Evolutionary conservation across 1,140 invertebrate genomes (phyloP), one percentile per base, ranked within the genome.

Genomic region (Lethrus apterus): DNA sequence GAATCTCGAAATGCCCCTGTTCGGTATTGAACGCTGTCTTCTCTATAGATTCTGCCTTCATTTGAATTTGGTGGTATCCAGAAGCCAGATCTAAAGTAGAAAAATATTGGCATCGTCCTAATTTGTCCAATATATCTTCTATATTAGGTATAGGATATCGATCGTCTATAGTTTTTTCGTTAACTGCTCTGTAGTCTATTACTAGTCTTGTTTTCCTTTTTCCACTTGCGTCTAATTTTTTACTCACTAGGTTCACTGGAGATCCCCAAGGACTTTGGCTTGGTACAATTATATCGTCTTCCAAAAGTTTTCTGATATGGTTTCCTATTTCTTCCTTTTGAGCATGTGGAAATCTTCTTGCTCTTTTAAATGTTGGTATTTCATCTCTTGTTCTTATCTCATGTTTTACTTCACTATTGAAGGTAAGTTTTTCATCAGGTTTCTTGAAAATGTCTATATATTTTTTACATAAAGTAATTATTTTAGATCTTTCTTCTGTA

Each of bases 91-190:
- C 38, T 9, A 41, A 13, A 11, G 21, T 41, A 2, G 38, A n/a
- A 14, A 41, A 41, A 41, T 41, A 41, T n/a, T 24, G 19, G 15
- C 20, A 23, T 23, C 3, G 7, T 24, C 38, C 21, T 20, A 44
- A 11, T 19, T 44, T 19, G n/a, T 44, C 42, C 11, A 44, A 23
- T 7, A 44, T 44, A 32, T 44, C 42, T 31, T 11, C 40, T 64
- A 61, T 73, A 17, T 62, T 55, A 1, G 74, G 75, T 4, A 79
- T 47, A 0, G 74, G 74, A 57, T 65, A 77, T 36, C n/a, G 42
- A 31, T 64, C 62, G 8, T 38, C 47, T 9, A 64, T 52, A 4
- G 64, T 65, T 13, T 50, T 46, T 8, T 60, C 46, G 50, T 67
- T 69, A n/a, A 68, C 24, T 54, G 53, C 54, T 17, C 59, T 26